A percentile compares a stretch with the other conserved stretches of the same genome.
Conservation (phyloP, 2,888 invertebrate genomes). For the Zaprionus obscuricornis region DNA sequence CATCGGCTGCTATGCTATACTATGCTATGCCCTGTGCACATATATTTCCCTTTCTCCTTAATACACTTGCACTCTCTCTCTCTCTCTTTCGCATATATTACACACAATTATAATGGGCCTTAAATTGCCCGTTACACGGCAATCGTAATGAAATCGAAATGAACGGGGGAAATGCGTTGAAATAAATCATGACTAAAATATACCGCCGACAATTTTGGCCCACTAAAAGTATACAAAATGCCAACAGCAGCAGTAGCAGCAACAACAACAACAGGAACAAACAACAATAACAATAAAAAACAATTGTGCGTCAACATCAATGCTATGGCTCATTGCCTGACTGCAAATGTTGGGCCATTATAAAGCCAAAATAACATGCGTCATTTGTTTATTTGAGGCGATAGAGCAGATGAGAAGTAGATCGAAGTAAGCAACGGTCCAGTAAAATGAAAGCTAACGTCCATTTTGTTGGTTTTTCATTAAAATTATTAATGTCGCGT, state of each 20-base stretch:
- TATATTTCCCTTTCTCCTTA: not conserved
- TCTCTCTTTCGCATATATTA: not conserved
- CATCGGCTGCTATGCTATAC: conserved; percentile 38
- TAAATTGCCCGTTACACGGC: conserved; percentile 58
- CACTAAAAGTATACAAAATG: conserved; percentile 28
- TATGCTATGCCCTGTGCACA: not conserved
- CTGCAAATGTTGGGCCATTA: conserved; percentile 10
- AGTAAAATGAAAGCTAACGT: too few species aligned
- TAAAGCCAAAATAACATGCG: conserved; percentile 29
- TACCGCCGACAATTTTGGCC: conserved; percentile 24
- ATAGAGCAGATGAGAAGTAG: not conserved
- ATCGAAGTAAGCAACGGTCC: not conserved
- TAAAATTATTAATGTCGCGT: conserved; percentile 35
- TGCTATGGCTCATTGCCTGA: conserved; percentile 18
- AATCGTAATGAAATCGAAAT: conserved; percentile 69
- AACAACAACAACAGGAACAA: too few species aligned
- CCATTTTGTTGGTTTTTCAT: conserved; percentile 50
- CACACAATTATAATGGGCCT: conserved; percentile 28
- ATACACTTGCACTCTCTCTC: not conserved
- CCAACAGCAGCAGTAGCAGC: too few species aligned
- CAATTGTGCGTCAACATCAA: conserved; percentile 33
- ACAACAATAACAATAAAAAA: too few species aligned
- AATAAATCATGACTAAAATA: conserved; percentile 58
- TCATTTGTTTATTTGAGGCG: conserved; percentile 30
- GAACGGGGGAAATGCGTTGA: conserved; percentile 48